Evolutionary conservation across 2,797 vertebrate genomes (phyloP), one percentile per base, ranked within the genome.

Genomic region (Lepilemur ruficaudatus): DNA sequence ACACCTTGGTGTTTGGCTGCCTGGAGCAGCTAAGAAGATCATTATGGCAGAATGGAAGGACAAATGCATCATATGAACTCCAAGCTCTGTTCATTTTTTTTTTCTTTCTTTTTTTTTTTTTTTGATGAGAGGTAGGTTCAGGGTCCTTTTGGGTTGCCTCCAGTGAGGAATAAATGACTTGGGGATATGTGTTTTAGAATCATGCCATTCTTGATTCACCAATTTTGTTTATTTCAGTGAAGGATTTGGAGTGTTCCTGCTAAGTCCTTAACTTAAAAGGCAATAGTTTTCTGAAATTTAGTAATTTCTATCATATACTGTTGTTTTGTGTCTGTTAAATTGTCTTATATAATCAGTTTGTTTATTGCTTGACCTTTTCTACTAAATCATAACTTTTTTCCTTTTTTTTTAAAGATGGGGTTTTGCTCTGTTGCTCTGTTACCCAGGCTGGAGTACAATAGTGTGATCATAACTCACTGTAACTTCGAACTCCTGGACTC

Each of bases 241-340:
- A 84, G 72, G 59, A 70, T 32, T 59, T 46, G 41, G 6, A 23
- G 1, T 76, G 7, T 93, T 88, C 61, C 41, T 83, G 22, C 2
- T 78, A 76, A 20, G 2, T 76, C 23, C 30, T 81, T 91, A 91
- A 88, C 17, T 88, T 83, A 43, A 75, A 95, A 76, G 63, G 57
- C 17, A 84, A 69, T 63, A 61, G 17, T 65, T 89, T 96, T 96
- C 55, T 85, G n/a, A 93, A 93, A 93, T 91, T 69, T 63, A 80
- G 3, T 30, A 65, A 81, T 93, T 88, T 75, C 69, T 57, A 2
- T 13, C 28, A 10, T 69, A 41, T 4, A 48, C 43, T 32, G 15
- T 50, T 85, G 23, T 70, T 81, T 86, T 59, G 28, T 78, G n/a
- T 8, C 20, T 82, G 23, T 91, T 61, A 67, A 35, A n/a, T 17